Evolutionary conservation across 2,113 vertebrate species (phyloP).

Genomic region (Nothobranchius kuhntae): DNA sequence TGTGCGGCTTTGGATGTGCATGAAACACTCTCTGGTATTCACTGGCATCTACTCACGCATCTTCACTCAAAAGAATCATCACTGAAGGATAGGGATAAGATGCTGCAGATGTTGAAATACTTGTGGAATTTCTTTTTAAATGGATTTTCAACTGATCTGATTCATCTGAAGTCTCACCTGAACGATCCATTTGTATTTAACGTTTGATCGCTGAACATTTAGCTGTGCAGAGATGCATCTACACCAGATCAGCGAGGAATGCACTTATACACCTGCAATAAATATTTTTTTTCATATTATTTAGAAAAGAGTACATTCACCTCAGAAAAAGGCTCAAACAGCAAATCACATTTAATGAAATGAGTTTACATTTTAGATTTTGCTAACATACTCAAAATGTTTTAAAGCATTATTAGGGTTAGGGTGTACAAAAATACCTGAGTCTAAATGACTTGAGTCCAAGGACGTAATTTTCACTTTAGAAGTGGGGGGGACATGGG

Average conservation of each 20-base stretch:
- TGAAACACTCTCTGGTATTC: slow-evolving; percentile 43
- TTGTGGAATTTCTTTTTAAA: neutral
- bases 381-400: too few relatives aligned
- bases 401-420: too few relatives aligned
- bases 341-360: too few relatives aligned
- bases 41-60: slow-evolving; percentile 22
- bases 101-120: neutral
- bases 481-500: too few relatives aligned
- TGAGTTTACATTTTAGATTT: too few relatives aligned
- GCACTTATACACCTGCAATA: too few relatives aligned
- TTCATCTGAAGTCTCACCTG: neutral
- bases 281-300: too few relatives aligned
- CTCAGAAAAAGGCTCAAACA: too few relatives aligned
- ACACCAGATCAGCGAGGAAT: neutral
- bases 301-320: too few relatives aligned
- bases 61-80: slow-evolving; percentile 29
- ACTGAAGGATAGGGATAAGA: neutral
- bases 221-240: slow-evolving; percentile 1
- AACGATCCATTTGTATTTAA: neutral
- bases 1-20: slow-evolving; percentile 37
- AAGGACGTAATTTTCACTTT: too few relatives aligned
- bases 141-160: neutral
- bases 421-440: too few relatives aligned
- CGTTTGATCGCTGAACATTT: neutral
- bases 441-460: too few relatives aligned